Percentiles rank a stretch among this genome's conserved stretches.
These are phyloP conservation scores for Amphiprion clarkii DNA, from an alignment of 2,797 vertebrate genomes.

Conservation along the genomic window DNA sequence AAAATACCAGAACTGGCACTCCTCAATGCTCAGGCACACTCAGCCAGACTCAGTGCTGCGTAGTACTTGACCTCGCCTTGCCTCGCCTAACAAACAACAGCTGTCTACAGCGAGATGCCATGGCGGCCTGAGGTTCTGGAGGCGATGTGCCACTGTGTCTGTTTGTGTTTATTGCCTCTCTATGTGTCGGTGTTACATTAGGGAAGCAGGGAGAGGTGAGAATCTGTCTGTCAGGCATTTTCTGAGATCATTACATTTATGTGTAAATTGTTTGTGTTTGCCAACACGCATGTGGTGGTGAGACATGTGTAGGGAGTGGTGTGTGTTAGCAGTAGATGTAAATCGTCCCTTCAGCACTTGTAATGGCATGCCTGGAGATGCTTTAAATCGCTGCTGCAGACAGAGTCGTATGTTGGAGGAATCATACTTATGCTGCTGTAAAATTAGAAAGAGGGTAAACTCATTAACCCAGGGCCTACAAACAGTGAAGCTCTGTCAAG, in stretches of 20 bases:
- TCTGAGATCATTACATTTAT: slow-evolving; percentile 35
- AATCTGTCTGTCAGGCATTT: slow-evolving; percentile 40
- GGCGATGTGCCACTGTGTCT: slow-evolving; percentile 41
- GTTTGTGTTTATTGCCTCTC: slow-evolving; percentile 42
- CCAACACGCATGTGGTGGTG: neutral
- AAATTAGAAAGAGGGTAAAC: slow-evolving; percentile 65
- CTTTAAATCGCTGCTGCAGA: slow-evolving; percentile 65
- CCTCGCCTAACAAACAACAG: slow-evolving; percentile 81
- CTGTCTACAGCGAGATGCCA: slow-evolving; percentile 71
- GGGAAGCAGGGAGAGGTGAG: slow-evolving; percentile 31
- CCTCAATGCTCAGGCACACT: slow-evolving; percentile 66
- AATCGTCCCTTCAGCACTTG: slow-evolving; percentile 72
- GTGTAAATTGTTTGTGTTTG: slow-evolving; percentile 45
- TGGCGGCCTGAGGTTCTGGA: slow-evolving; percentile 47
- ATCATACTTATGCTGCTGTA: slow-evolving; percentile 61
- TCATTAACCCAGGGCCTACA: slow-evolving; percentile 44
- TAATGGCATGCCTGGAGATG: slow-evolving; percentile 67
- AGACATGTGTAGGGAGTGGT: slow-evolving; percentile 21
- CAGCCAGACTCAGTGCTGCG: slow-evolving; percentile 56
- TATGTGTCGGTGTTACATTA: slow-evolving; percentile 27
- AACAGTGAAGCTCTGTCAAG: slow-evolving; percentile 42
- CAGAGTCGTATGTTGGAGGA: slow-evolving; percentile 55
- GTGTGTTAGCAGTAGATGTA: slow-evolving; percentile 60
- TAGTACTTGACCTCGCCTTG: slow-evolving; percentile 69
- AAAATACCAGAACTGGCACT: slow-evolving; percentile 81